Evolutionary conservation across 1,140 invertebrate species (phyloP).

Genomic region (Pemphigus obesinymphae): DNA sequence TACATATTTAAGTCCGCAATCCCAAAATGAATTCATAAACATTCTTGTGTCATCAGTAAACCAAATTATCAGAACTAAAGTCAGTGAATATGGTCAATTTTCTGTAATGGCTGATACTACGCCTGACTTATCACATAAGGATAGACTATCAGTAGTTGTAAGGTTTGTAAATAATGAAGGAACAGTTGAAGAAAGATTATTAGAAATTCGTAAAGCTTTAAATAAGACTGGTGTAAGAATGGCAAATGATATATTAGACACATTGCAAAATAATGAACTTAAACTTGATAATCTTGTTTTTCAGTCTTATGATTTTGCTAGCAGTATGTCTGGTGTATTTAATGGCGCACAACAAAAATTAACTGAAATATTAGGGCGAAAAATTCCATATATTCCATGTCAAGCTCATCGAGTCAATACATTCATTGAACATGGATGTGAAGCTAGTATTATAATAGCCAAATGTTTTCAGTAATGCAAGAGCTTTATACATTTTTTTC

Average conservation of each 20-base stretch:
- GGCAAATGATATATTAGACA: neutral
- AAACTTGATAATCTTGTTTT: neutral
- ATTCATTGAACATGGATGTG: conserved; percentile 16
- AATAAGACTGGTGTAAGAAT: neutral
- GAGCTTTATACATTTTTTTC: conserved; percentile 8
- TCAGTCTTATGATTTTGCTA: conserved; percentile 23
- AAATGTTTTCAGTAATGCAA: conserved; percentile 6
- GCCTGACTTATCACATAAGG: conserved; percentile 17
- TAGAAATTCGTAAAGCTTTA: neutral
- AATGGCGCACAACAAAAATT: neutral
- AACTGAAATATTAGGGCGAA: conserved; percentile 13
- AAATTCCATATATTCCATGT: conserved; percentile 13
- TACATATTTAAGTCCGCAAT: conserved; percentile 23
- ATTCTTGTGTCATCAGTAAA: neutral
- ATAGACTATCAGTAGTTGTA: conserved; percentile 19
- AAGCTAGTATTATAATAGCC: neutral
- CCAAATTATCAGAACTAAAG: neutral
- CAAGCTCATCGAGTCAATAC: conserved; percentile 25
- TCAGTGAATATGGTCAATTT: neutral
- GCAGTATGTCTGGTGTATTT: neutral
- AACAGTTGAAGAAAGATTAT: neutral
- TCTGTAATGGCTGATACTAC: conserved; percentile 34
- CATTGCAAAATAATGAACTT: neutral
- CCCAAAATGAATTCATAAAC: conserved; percentile 31
- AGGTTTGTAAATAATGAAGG: conserved; percentile 21